A percentile compares a stretch with the other conserved stretches of the same genome.
Evolutionary conservation across 1,140 invertebrate species (phyloP).

Genomic region (Bombus waltoni): DNA sequence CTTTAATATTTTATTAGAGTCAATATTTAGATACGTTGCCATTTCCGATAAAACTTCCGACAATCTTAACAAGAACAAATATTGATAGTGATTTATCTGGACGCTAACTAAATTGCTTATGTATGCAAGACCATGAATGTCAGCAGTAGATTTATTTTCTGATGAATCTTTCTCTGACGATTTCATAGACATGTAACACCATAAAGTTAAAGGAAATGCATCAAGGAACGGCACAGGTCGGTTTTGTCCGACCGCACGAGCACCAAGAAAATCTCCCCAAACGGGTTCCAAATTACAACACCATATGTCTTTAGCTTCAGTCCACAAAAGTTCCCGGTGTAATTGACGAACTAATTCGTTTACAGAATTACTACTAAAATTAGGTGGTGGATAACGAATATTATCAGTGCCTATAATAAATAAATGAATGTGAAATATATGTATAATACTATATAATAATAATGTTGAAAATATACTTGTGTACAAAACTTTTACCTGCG

Average conservation of each 20-base stretch:
- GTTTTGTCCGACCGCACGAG: slow-evolving; percentile 87
- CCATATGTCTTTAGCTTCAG: slow-evolving; percentile 93
- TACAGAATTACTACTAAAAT: slow-evolving; percentile 79
- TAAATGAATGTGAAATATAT: slow-evolving; percentile 65
- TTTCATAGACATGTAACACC: slow-evolving; percentile 85
- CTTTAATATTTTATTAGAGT: slow-evolving; percentile 88
- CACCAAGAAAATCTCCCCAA: slow-evolving; percentile 95
- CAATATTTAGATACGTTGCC: slow-evolving; percentile 90
- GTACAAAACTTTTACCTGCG: slow-evolving; percentile 81
- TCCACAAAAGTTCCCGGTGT: slow-evolving; percentile 89
- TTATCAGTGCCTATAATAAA: slow-evolving; percentile 82
- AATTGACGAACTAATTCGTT: slow-evolving; percentile 82
- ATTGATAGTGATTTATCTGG: slow-evolving; percentile 96
- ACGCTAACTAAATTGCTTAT: slow-evolving; percentile 91
- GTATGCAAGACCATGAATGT: slow-evolving; percentile 88
- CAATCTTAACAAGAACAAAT: slow-evolving; percentile 93
- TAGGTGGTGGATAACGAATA: slow-evolving; percentile 78
- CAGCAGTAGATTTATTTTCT: slow-evolving; percentile 73
- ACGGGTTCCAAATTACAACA: slow-evolving; percentile 93
- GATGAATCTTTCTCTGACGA: slow-evolving; percentile 30
- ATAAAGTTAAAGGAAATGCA: slow-evolving; percentile 93
- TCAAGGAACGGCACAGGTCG: slow-evolving; percentile 94
- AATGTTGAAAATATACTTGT: background rate
- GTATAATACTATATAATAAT: slow-evolving; percentile 60
- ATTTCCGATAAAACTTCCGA: slow-evolving; percentile 92